Evolutionary conservation across 2,113 vertebrate species (phyloP).

Genomic region (Mesoclemmys tuberculata): DNA sequence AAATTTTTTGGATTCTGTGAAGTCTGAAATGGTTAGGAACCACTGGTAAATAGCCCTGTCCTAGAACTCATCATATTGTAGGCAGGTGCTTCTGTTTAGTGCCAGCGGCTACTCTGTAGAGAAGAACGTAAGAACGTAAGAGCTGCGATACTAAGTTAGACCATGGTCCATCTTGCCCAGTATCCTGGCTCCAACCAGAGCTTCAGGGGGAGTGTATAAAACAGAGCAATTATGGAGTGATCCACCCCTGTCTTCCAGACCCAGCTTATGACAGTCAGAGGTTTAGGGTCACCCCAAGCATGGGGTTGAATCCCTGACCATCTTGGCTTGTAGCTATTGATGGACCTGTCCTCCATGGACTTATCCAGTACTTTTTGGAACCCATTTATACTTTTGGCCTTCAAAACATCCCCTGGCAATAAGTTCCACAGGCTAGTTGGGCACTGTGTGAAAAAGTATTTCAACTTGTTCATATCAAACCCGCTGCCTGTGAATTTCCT

Average conservation of each 20-base stretch:
- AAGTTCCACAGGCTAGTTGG: too few species aligned
- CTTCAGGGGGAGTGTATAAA: too few species aligned
- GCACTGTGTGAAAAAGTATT: too few species aligned
- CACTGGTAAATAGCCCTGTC: background rate
- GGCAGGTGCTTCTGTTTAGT: background rate
- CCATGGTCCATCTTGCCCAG: background rate
- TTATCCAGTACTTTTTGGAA: too few species aligned
- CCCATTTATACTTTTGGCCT: background rate
- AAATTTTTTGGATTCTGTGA: background rate
- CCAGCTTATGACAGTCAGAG: too few species aligned
- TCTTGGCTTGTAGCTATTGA: background rate
- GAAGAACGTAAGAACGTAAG: background rate
- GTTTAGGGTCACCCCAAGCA: too few species aligned
- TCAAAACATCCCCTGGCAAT: background rate
- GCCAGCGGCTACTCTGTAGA: background rate
- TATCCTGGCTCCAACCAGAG: background rate
- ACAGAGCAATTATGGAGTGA: too few species aligned
- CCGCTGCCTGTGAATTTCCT: too few species aligned
- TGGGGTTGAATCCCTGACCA: background rate
- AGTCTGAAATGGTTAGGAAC: background rate
- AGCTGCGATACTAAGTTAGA: background rate
- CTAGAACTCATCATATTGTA: background rate
- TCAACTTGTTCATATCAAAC: too few species aligned
- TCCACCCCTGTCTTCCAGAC: too few species aligned
- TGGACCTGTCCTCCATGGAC: background rate